Evolutionary conservation across 2,113 vertebrate genomes (phyloP), one percentile per base, ranked within the genome.

Genomic region (Motacilla tschutschensis): DNA sequence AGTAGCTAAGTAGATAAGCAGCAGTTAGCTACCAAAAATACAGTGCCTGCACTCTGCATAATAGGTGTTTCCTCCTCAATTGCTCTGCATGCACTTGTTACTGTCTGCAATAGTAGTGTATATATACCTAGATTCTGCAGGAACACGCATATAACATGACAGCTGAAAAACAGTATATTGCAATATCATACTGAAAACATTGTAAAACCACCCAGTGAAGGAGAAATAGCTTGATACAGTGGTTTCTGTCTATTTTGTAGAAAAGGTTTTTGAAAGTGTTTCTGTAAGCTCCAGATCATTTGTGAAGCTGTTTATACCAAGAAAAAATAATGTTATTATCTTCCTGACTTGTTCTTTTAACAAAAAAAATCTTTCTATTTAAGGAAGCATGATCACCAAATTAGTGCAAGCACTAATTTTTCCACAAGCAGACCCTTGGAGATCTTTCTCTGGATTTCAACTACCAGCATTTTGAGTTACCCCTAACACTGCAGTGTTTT

Each of bases 331-430:
- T 24, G 1, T 11, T 47, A 38, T 70, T 73, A 7, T 77, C 55
- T 13, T 76, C 9, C 31, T 26, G 17, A 26, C 14, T 74, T 87
- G 15, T 4, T 67, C 8, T 65, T 79, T 12, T n/a, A 62, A 70
- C 9, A 63, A 43, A 46, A 35, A 47, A 35, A 59, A 18, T 26
- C 2, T 43, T 65, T 85, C 17, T 63, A 17, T 50, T 64, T 62
- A 75, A 28, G 14, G 16, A 71, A 69, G 3, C 2, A 81, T 0
- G 0, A 18, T 24, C 48, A 16, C 5, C 25, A 35, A 8, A 50
- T 29, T 50, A 29, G 48, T 24, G 3, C 17, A 79, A 88, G 43
- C 10, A 13, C 3, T 41, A 62, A 57, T 60, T 72, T 60, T 82
- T 79, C 10, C 12, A 69, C 17, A 57, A 9, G 22, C 4, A 77